Percentiles rank a stretch among this genome's conserved stretches.
These are phyloP conservation scores for Aldabrachelys gigantea DNA, from an alignment of 2,113 vertebrate species.

Conservation along the genomic window DNA sequence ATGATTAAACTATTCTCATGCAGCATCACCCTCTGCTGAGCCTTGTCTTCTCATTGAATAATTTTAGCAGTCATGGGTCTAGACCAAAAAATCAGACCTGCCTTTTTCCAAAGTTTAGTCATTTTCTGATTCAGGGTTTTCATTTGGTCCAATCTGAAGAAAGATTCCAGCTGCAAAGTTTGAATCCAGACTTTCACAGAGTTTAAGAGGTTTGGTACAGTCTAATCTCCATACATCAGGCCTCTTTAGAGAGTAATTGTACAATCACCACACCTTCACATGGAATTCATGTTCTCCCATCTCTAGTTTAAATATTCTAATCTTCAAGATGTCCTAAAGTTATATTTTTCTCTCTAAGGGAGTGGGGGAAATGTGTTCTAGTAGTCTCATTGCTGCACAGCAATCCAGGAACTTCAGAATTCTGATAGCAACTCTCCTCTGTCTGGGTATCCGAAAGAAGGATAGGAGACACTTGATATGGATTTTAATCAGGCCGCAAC, in stretches of 20 bases:
- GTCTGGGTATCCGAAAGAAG: no score
- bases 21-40: background rate
- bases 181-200: background rate
- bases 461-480: no score
- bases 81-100: background rate
- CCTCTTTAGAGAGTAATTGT: background rate
- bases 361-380: background rate
- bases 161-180: background rate
- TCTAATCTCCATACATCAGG: background rate
- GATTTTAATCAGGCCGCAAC: no score
- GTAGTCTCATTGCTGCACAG: background rate
- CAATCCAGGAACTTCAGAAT: background rate
- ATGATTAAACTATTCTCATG: background rate
- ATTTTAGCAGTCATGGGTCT: background rate
- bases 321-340: background rate
- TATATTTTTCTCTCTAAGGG: background rate
- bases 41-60: background rate
- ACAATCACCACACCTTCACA: background rate
- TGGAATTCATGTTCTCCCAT: background rate
- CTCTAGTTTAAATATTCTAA: background rate
- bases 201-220: background rate
- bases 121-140: background rate
- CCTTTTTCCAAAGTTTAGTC: background rate
- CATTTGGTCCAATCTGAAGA: background rate
- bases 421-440: background rate